Evolutionary conservation across 1,140 invertebrate species (phyloP), one percentile per base, ranked within the genome.

Genomic region (Brachionus koreanus): DNA sequence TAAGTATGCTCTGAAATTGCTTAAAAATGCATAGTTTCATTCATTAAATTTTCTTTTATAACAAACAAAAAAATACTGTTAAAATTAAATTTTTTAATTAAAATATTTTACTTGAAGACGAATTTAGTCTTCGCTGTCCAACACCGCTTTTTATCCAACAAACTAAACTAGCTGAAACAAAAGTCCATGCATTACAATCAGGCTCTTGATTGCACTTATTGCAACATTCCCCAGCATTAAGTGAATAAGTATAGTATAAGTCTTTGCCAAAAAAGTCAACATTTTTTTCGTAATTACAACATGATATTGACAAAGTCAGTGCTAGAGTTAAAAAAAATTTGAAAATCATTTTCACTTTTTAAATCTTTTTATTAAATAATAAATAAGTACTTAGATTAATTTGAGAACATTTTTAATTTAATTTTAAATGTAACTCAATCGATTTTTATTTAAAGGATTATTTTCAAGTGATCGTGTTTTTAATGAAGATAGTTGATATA

Each of bases 321-420:
- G 35, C 37, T 39, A 69, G 37, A 69, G 39, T 69, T 39, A 69
- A n/a, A 69, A 69, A 69, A 57, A 57, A 7, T 19, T 57, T 57
- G 13, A 69, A 19, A 69, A 37, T 39, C 37, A 39, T 37, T 67
- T 39, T 12, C 35, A 39, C 16, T 69, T 69, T 69, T 69, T 69
- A 69, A 42, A 69, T 69, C 65, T 39, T 69, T 69, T 37, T 69
- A 39, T 69, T 69, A 69, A 69, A 69, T 69, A 69, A 65, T 65
- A 52, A 52, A 52, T 23, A 19, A 57, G 49, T 9, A 57, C 19
- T 19, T 16, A 57, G 19, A 7, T 12, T 33, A 33, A 33, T 12
- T 65, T 65, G 25, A n/a, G 29, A 23, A 65, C 29, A 5, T 35
- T 65, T 65, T 10, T 65, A 65, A 65, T 33, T 33, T 33, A 39